A percentile compares a stretch with the other conserved stretches of the same genome.
phyloP scores from a whole-genome alignment of 2,113 vertebrate species.

The Camelus dromedarius region DNA sequence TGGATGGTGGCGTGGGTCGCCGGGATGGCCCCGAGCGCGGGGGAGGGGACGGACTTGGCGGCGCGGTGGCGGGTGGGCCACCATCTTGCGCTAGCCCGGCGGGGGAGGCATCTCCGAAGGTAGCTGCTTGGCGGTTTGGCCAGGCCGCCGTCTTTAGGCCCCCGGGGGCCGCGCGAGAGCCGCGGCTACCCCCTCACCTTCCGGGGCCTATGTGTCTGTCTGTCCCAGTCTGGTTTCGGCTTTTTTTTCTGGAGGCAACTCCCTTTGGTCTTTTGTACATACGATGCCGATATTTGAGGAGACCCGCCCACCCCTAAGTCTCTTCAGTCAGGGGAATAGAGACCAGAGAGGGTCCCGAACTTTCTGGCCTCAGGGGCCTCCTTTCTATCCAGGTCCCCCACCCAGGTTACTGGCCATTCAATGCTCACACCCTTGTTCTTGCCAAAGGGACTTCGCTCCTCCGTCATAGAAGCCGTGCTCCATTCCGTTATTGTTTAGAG shows the following conservation, averaged over 20 bases:
- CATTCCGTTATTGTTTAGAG: slow-evolving; percentile 73
- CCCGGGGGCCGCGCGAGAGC: neutral
- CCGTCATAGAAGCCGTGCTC: slow-evolving; percentile 38
- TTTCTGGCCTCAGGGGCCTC: neutral
- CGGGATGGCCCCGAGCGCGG: neutral
- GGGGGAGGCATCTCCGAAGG: neutral
- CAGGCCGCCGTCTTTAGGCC: neutral
- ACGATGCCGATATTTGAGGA: neutral
- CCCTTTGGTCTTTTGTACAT: slow-evolving; percentile 43
- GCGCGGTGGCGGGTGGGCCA: slow-evolving; percentile 62
- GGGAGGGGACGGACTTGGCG: slow-evolving; percentile 46
- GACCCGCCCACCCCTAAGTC: slow-evolving; percentile 42
- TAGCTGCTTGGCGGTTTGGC: neutral
- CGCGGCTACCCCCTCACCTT: neutral
- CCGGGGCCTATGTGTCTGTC: neutral
- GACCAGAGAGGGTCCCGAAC: neutral
- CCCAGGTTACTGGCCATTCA: neutral
- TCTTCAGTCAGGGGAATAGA: neutral
- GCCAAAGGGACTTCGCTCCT: neutral
- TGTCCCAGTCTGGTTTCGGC: neutral
- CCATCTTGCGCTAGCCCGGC: slow-evolving; percentile 64
- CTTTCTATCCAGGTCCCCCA: neutral
- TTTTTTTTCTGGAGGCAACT: slow-evolving; percentile 18
- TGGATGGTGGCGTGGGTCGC: neutral
- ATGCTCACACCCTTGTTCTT: slow-evolving; percentile 1